phyloP scores from a whole-genome alignment of 2,797 vertebrate species.

The Eospalax fontanierii region DNA sequence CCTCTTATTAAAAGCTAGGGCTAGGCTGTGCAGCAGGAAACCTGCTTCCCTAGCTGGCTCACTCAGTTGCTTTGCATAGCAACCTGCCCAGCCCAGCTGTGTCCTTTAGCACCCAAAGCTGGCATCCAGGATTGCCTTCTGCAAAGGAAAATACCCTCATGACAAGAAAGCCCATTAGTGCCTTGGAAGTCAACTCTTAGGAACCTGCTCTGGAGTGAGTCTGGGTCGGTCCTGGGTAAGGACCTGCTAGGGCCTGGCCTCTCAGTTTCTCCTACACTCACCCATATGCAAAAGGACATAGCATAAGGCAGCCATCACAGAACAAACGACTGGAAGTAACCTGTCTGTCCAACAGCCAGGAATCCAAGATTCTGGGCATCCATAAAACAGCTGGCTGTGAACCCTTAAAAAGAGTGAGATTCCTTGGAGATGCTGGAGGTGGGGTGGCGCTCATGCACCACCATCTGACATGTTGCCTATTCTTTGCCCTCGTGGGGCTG shows the following conservation, averaged over 20 bases:
- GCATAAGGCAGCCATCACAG: background rate
- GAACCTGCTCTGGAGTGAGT: background rate
- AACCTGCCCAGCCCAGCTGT: slow-evolving; percentile 19
- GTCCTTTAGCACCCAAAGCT: background rate
- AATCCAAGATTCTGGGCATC: background rate
- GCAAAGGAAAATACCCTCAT: background rate
- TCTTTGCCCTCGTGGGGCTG: background rate
- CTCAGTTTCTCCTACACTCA: background rate
- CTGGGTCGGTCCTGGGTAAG: background rate
- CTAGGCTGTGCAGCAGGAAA: background rate
- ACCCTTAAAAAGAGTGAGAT: background rate
- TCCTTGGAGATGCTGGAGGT: background rate
- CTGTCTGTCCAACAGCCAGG: fast-evolving
- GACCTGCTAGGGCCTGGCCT: background rate
- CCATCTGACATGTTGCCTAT: background rate
- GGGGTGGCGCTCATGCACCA: fast-evolving
- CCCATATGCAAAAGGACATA: background rate
- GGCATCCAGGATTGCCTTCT: background rate
- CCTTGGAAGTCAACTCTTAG: too few relatives aligned
- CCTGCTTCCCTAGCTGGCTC: background rate
- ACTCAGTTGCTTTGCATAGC: background rate
- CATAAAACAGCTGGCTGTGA: background rate
- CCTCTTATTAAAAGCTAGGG: background rate
- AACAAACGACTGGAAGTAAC: background rate
- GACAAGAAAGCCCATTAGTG: background rate